Evolutionary conservation across 2,797 vertebrate species (phyloP).

Genomic region (Lophius americanus): DNA sequence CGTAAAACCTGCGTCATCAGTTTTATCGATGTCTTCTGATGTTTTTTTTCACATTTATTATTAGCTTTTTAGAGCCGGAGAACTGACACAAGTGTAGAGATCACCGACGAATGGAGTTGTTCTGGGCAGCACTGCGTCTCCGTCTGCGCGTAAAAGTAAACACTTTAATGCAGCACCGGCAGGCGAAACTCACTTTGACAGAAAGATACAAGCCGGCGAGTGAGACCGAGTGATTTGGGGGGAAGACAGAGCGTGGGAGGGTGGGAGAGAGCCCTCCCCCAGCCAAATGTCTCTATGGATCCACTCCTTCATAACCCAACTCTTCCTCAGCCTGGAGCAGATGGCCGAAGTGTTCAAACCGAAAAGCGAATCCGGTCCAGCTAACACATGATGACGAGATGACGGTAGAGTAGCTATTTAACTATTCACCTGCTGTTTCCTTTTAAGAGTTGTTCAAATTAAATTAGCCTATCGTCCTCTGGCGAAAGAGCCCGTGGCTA

Average conservation of each 20-base stretch:
- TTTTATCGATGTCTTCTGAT: background rate
- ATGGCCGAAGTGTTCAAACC: constrained; percentile 65
- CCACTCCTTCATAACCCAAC: constrained; percentile 82
- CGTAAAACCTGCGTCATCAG: constrained; percentile 52
- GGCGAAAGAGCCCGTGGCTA: constrained; percentile 36
- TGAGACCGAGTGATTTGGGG: constrained; percentile 30
- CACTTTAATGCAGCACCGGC: constrained; percentile 2
- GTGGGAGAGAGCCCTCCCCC: constrained; percentile 66
- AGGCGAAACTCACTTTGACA: constrained; percentile 25
- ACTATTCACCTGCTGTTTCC: background rate
- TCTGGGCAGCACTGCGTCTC: background rate
- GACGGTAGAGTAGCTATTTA: constrained; percentile 17
- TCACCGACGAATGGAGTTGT: background rate
- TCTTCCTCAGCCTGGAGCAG: constrained; percentile 68
- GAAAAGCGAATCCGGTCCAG: constrained; percentile 26
- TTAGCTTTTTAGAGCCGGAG: background rate
- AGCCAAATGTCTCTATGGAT: constrained; percentile 72
- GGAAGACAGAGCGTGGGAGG: constrained; percentile 34
- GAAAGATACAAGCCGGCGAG: constrained; percentile 20
- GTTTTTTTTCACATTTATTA: constrained; percentile 3
- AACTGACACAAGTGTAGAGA: background rate
- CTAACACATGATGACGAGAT: constrained; percentile 5
- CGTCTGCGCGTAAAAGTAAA: constrained; percentile 32
- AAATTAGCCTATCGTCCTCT: constrained; percentile 24
- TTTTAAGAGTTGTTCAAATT: constrained; percentile 20